phyloP scores from a whole-genome alignment of 1,140 invertebrate genomes.

The Metaphire vulgaris region DNA sequence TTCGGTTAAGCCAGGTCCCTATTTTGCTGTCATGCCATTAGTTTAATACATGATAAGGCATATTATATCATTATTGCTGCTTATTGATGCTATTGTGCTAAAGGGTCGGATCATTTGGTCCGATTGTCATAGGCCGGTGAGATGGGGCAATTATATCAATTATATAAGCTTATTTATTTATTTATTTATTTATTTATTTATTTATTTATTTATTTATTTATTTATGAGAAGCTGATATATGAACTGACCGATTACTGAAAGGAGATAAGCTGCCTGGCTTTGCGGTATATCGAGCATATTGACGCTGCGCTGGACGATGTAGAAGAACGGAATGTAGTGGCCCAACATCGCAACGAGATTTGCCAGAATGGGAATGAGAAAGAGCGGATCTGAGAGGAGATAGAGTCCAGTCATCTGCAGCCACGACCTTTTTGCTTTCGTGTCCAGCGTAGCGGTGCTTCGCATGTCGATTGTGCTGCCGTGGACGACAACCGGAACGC shows the following conservation, averaged over 20 bases:
- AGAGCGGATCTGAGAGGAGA: conserved; percentile 80
- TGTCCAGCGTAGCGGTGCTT: not conserved
- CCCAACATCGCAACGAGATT: conserved; percentile 92
- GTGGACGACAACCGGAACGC: not conserved
- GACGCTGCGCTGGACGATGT: conserved; percentile 72
- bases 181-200: no score
- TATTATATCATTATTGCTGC: no score
- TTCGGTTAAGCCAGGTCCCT: no score
- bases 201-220: no score
- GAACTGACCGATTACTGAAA: conserved; percentile 50
- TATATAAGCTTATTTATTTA: no score
- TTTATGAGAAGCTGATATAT: no score
- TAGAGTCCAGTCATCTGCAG: conserved; percentile 82
- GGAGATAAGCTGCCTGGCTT: conserved; percentile 41
- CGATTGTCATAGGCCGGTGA: no score
- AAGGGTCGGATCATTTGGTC: no score
- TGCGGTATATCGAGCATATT: conserved; percentile 60
- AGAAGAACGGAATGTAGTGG: conserved; percentile 91
- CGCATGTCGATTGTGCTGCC: not conserved
- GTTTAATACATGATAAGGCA: no score
- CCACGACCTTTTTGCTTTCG: not conserved
- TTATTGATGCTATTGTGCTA: no score
- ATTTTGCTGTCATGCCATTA: no score
- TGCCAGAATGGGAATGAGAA: conserved; percentile 65
- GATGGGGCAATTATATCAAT: no score